Base-by-base conservation (phyloP, 2,113 vertebrate species). In the Mus spicilegus region DNA sequence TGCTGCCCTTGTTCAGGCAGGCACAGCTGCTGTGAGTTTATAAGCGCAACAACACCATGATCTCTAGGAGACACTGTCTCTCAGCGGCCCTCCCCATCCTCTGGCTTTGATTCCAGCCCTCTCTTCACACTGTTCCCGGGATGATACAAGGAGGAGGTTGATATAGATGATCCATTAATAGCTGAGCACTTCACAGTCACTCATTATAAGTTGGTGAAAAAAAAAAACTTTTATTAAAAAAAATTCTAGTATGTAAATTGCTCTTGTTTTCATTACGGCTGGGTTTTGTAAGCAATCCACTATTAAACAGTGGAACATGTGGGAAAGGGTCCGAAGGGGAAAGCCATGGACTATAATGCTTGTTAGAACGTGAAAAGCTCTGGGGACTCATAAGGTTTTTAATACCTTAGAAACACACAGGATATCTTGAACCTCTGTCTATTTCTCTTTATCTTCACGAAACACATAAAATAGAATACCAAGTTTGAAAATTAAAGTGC, bases 271-370 rank as follows among this genome's bases (percentile, higher is more conserved):
- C 51, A 78, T 88, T 90, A 70, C 39, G 69, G 11, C 24, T 89
- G 49, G 87, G 13, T 84, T 96, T 96, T 96, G 81, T 69, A 95
- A 95, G 86, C 17, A 14, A 42, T 89, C 58, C 30, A 42, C 65
- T 92, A 39, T 46, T 95, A 46, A 95, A 94, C 58, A 86, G 61
- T 3, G 19, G 86, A 81, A 92, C 91, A 82, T 49, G 42, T 70
- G 30, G 58, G 70, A 92, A 7, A 70, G 14, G 22, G 3, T 90
- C 94, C 5, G 2, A 49, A 7, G 73, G 12, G 49, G 78, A 95
- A 93, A 58, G n/a, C 12, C 87, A 95, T 93, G 63, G 20, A 92
- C 90, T 78, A 87, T 39, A 91, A 42, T 22, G 33, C 33, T 58
- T n/a, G 20, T 61, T 65, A 81, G 58, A 93, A 78, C 88, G 92